Evolutionary conservation across 1,140 invertebrate genomes (phyloP).

Genomic region (Bombus vancouverensis): DNA sequence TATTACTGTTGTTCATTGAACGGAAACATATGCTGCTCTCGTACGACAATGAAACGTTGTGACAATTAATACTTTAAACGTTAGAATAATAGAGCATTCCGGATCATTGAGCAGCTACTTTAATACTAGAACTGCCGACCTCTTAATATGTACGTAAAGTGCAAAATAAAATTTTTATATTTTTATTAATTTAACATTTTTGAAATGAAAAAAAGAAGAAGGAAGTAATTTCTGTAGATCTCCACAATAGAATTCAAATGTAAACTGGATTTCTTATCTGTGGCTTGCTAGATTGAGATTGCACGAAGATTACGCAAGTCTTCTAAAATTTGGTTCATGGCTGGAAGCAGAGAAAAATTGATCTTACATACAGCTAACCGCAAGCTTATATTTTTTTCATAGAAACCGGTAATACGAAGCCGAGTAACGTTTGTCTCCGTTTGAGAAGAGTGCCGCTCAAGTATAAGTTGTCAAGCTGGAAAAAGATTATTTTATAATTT

Average conservation of each 20-base stretch:
- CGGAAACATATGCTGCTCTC: neutral
- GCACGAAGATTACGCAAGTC: neutral
- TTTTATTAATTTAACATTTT: no score
- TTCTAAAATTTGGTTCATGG: neutral
- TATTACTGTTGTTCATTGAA: neutral
- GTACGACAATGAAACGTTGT: neutral
- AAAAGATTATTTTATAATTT: neutral
- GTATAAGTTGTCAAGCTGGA: neutral
- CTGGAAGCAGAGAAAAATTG: neutral
- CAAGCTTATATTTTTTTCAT: neutral
- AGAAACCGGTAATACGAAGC: neutral
- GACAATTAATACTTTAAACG: neutral
- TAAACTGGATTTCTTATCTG: neutral
- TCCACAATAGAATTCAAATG: neutral
- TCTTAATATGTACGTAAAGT: neutral
- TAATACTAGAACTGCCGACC: neutral
- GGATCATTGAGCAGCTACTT: neutral
- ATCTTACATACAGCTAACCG: neutral
- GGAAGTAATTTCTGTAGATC: no score
- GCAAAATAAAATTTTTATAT: no score
- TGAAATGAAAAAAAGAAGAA: no score
- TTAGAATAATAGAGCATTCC: neutral
- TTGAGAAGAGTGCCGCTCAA: neutral
- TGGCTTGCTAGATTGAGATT: neutral
- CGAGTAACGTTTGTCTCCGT: neutral